Evolutionary conservation across 2,888 invertebrate genomes (phyloP).

Genomic region (Boloria selene): DNA sequence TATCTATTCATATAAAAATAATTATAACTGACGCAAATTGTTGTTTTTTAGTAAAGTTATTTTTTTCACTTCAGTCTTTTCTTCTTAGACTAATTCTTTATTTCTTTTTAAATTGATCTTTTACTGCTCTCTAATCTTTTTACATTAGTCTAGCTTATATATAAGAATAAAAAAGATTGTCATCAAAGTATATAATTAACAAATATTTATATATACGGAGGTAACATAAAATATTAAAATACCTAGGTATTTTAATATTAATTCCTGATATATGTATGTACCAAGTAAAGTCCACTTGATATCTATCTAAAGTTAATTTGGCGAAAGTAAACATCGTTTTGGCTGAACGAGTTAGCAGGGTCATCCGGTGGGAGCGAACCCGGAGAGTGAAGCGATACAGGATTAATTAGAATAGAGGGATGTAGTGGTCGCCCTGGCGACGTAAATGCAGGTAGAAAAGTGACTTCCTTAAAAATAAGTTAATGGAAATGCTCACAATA

Average conservation of each 20-base stretch:
- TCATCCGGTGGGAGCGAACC: conserved; percentile 66
- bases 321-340: conserved; percentile 50
- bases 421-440: conserved; percentile 63
- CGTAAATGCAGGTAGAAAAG: conserved; percentile 47
- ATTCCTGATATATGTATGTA: no score
- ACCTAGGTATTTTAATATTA: no score
- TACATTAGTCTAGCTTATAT: no score
- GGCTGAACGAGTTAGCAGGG: conserved; percentile 63
- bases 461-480: conserved; percentile 1
- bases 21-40: background rate
- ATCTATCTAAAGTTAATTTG: conserved; percentile 24
- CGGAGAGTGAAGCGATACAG: conserved; percentile 64
- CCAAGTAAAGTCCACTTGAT: conserved; percentile 9
- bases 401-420: conserved; percentile 75
- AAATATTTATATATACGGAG: no score
- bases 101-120: no score
- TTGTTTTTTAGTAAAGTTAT: no score
- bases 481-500: background rate
- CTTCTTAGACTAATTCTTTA: no score
- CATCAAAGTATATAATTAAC: no score
- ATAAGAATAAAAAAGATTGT: no score
- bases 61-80: no score
- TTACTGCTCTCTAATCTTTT: no score
- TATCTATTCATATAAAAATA: background rate
- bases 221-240: no score